Base-by-base conservation (phyloP, 2,888 invertebrate species). In the Gastracanthus pulcherrimus region DNA sequence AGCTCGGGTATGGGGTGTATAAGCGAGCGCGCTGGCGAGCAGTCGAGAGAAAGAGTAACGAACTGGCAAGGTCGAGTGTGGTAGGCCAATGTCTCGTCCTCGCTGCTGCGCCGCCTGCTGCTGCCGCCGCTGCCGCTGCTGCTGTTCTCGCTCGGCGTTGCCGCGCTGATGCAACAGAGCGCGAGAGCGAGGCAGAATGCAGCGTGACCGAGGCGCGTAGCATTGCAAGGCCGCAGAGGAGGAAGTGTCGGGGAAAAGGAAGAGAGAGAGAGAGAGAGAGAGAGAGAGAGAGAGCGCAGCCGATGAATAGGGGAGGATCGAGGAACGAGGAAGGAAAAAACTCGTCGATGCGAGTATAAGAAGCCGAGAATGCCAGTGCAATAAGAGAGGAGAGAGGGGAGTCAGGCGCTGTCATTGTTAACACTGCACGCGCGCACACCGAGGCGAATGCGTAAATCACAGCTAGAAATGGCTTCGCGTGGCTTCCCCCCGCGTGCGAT, bases 21-120 rank as follows among this genome's bases (percentile, higher is more conserved):
- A 87, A 85, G 85, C 84, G 87, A 84, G 87, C 86, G 85, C 86
- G 87, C 4, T 13, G 23, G 55, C 38, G 70, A 72, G 38, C 88
- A 88, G 85, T 55, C 31, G 64, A 84, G 87, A 84, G 89, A 89
- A 89, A 89, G 91, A 90, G 90, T 89, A 91, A 90, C 90, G 91
- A 90, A 91, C 90, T 89, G 90, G 90, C 90, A 90, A 90, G 90
- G 90, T 90, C 90, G 89, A 88, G 88, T 88, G 90, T 78, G 67
- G 80, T 79, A 82, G 82, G 82, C 90, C 90, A 90, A 90, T 90
- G 90, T 90, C 90, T 90, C 89, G 89, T 89, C 86, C 88, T 88
- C 64, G 13, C 48, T 19, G 26, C 34, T 48, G 29, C 26, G 38
- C 72, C 4, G 26, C 66, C 51, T 75, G 70, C 41, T 34, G 80